Percentiles rank a stretch among this genome's conserved stretches.
Conservation (phyloP, 2,888 invertebrate genomes). For the Willowsia nigromaculata region DNA sequence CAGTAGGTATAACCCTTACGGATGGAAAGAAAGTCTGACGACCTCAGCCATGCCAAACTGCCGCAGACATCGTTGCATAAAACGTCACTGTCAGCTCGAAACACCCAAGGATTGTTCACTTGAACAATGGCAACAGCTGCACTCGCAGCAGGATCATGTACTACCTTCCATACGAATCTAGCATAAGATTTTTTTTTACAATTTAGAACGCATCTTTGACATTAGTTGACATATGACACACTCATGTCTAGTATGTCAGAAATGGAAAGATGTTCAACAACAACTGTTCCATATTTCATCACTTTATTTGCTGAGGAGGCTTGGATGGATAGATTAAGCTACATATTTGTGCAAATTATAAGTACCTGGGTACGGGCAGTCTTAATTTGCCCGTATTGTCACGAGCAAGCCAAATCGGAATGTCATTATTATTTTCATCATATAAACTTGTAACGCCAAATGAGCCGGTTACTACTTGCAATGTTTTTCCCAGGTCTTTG, state of each 20-base stretch:
- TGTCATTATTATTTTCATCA: constrained; percentile 79
- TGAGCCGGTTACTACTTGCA: constrained; percentile 83
- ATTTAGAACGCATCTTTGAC: too few relatives aligned
- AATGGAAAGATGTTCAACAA: too few relatives aligned
- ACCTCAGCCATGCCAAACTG: constrained; percentile 82
- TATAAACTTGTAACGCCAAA: constrained; percentile 84
- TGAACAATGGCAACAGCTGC: constrained; percentile 84
- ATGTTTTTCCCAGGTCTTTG: constrained; percentile 79
- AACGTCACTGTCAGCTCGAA: constrained; percentile 79
- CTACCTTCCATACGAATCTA: constrained; percentile 81
- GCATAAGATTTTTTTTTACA: too few relatives aligned
- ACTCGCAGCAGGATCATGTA: constrained; percentile 82
- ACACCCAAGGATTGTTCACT: constrained; percentile 84
- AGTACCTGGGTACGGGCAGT: constrained; percentile 74
- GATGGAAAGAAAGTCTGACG: constrained; percentile 82
- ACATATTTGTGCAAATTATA: not conserved
- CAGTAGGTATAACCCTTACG: constrained; percentile 84
- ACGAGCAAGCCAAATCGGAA: constrained; percentile 80
- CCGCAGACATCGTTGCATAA: constrained; percentile 83
- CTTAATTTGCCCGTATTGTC: constrained; percentile 52
- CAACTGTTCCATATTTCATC: too few relatives aligned
- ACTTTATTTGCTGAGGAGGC: too few relatives aligned
- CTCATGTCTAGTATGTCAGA: too few relatives aligned
- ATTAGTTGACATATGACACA: too few relatives aligned
- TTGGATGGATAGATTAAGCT: too few relatives aligned